A percentile compares a stretch with the other conserved stretches of the same genome.
phyloP scores from a whole-genome alignment of 1,140 invertebrate species.

The fruit fly (Drosophila melanogaster) region DNA sequence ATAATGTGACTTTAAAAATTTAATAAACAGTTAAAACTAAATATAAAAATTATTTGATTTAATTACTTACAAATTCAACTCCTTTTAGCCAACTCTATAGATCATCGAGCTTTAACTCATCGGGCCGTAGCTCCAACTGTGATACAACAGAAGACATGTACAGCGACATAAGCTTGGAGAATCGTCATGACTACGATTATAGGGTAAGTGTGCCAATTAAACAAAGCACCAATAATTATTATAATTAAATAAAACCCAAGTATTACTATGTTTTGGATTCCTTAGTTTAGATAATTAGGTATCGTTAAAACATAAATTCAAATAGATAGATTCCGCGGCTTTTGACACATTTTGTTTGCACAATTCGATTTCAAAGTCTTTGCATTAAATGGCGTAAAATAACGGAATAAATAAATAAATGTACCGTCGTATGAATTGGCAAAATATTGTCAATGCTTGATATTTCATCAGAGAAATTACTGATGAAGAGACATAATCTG shows the following conservation, averaged over 20 bases:
- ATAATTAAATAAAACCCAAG: too few relatives aligned
- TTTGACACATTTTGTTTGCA: slow-evolving; percentile 24
- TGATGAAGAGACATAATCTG: slow-evolving; percentile 24
- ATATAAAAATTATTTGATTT: too few relatives aligned
- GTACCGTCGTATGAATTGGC: slow-evolving; percentile 37
- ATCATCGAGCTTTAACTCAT: slow-evolving; percentile 95
- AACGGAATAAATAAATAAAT: slow-evolving; percentile 21
- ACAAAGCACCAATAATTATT: background rate
- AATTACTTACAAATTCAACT: background rate
- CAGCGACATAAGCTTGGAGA: slow-evolving; percentile 95
- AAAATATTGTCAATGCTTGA: slow-evolving; percentile 51
- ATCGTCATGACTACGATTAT: slow-evolving; percentile 95
- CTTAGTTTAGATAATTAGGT: background rate
- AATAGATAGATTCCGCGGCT: slow-evolving; percentile 3
- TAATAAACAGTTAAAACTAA: too few relatives aligned
- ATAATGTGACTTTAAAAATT: too few relatives aligned
- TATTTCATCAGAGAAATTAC: slow-evolving; percentile 50
- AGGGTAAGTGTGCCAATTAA: slow-evolving; percentile 87
- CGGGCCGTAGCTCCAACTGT: slow-evolving; percentile 93
- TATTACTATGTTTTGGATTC: background rate
- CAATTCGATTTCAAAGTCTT: slow-evolving; percentile 23
- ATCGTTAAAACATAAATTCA: background rate
- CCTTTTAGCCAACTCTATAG: slow-evolving; percentile 91
- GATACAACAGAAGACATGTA: slow-evolving; percentile 96
- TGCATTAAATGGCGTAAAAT: slow-evolving; percentile 10